A percentile compares a stretch with the other conserved stretches of the same genome.
These are phyloP conservation scores for Melopsittacus undulatus DNA, from an alignment of 2,797 vertebrate genomes.

Conservation along the genomic window DNA sequence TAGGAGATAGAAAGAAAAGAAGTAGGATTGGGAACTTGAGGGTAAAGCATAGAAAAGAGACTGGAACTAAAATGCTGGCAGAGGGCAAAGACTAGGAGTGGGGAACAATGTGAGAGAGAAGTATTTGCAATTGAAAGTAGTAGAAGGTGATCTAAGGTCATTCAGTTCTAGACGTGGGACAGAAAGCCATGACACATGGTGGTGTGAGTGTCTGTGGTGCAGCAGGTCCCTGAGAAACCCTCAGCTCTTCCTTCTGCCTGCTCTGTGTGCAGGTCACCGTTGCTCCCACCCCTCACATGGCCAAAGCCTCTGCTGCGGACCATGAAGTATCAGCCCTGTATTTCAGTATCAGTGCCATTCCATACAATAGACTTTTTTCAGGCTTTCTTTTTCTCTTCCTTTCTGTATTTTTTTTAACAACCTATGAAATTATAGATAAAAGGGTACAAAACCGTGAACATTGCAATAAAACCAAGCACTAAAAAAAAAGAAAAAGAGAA, in stretches of 20 bases:
- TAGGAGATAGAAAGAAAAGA: not conserved
- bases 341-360: not conserved
- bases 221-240: not conserved
- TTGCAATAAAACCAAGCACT: not conserved
- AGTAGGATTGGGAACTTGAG: not conserved
- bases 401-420: constrained; percentile 34
- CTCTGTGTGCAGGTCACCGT: fast-evolving
- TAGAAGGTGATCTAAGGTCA: not conserved
- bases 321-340: not conserved
- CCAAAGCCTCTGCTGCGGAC: not conserved
- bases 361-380: constrained; percentile 2
- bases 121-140: not conserved
- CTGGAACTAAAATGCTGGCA: not conserved
- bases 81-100: not conserved
- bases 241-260: not conserved
- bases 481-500: not conserved
- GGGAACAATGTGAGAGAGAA: not conserved
- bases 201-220: fast-evolving
- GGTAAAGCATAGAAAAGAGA: not conserved
- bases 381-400: constrained; percentile 10
- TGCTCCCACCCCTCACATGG: not conserved
- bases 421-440: constrained; percentile 56
- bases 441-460: not conserved
- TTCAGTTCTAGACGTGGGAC: not conserved
- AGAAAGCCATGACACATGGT: not conserved